A percentile compares a stretch with the other conserved stretches of the same genome.
phyloP scores from a whole-genome alignment of 2,113 vertebrate genomes.

The Salvelinus sp. region DNA sequence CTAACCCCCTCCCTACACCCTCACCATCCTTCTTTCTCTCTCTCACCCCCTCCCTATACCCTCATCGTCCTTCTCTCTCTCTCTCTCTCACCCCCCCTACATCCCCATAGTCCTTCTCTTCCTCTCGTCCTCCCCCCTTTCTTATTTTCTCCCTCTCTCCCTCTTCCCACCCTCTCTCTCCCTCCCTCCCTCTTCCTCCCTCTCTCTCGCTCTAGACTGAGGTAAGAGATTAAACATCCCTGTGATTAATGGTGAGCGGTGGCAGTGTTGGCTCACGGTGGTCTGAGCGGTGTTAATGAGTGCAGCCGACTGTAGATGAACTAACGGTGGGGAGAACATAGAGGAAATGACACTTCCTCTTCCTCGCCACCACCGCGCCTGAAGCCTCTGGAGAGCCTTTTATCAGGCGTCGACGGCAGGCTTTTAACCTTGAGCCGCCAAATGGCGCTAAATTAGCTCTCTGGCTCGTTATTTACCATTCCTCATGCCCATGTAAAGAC shows the following conservation, averaged over 20 bases:
- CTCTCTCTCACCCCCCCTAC: background rate
- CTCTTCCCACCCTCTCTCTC: background rate
- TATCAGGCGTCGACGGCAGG: slow-evolving; percentile 62
- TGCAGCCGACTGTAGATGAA: slow-evolving; percentile 71
- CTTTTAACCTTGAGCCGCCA: slow-evolving; percentile 76
- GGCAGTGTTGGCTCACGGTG: slow-evolving; percentile 63
- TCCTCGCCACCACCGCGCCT: slow-evolving; percentile 44
- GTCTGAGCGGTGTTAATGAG: slow-evolving; percentile 74
- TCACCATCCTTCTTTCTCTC: too few relatives aligned
- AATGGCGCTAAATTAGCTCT: slow-evolving; percentile 66
- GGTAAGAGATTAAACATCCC: slow-evolving; percentile 65
- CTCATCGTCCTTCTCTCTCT: too few relatives aligned
- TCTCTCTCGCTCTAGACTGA: slow-evolving; percentile 31
- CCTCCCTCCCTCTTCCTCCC: background rate
- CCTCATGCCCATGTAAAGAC: slow-evolving; percentile 56
- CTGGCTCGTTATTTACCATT: slow-evolving; percentile 49
- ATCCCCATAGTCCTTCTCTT: background rate
- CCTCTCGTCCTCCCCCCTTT: background rate
- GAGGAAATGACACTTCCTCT: slow-evolving; percentile 70
- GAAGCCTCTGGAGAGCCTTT: slow-evolving; percentile 61
- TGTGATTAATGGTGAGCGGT: slow-evolving; percentile 68
- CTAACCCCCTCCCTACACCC: background rate
- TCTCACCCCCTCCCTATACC: too few relatives aligned
- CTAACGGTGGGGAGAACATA: slow-evolving; percentile 56
- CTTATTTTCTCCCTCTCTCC: background rate